phyloP scores from a whole-genome alignment of 2,113 vertebrate species.

The Siniperca knerii region DNA sequence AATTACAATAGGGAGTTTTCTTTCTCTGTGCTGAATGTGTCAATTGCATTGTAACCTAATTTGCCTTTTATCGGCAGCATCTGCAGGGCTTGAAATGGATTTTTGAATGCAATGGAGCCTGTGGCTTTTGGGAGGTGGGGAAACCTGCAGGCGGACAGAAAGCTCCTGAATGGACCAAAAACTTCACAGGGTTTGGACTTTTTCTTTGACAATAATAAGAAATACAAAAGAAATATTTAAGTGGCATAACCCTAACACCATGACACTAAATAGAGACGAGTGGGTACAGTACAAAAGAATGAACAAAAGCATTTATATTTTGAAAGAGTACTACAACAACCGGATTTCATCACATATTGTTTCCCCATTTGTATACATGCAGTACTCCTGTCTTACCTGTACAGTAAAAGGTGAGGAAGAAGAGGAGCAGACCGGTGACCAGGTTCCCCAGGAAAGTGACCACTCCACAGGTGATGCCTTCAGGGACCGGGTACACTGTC shows the following conservation, averaged over 20 bases:
- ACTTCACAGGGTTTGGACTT: background rate
- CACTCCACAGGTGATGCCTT: constrained; percentile 98
- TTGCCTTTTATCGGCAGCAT: constrained; percentile 46
- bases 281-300: background rate
- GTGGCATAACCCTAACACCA: background rate
- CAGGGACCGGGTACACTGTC: constrained; percentile 97
- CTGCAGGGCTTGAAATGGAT: constrained; percentile 39
- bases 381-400: constrained; percentile 85
- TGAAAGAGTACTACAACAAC: background rate
- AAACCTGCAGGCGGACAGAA: background rate
- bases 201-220: background rate
- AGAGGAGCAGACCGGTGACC: constrained; percentile 93
- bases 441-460: constrained; percentile 97
- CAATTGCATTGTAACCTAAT: constrained; percentile 27
- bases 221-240: background rate
- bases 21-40: constrained; percentile 35
- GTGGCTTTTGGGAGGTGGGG: constrained; percentile 3
- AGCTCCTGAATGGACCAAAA: background rate
- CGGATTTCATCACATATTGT: background rate
- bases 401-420: constrained; percentile 96
- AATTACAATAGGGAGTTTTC: constrained; percentile 33
- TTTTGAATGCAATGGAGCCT: constrained; percentile 43
- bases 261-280: background rate
- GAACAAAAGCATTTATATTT: background rate
- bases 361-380: background rate